A percentile compares a stretch with the other conserved stretches of the same genome.
Evolutionary conservation across 1,140 invertebrate genomes (phyloP).

Genomic region (Dinoponera quadriceps): DNA sequence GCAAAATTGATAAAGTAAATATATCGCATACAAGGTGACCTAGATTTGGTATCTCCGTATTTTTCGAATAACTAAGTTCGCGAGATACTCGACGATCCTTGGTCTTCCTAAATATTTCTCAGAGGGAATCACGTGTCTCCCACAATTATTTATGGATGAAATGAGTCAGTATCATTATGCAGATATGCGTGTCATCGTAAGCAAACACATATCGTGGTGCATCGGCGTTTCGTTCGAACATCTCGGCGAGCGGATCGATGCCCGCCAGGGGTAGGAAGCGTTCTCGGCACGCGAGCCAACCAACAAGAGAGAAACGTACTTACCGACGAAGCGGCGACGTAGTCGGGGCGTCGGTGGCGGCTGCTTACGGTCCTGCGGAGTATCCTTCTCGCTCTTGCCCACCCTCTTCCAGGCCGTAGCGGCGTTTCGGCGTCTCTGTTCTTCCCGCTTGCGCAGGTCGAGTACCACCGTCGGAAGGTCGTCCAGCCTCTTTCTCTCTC

Average conservation of each 20-base stretch:
- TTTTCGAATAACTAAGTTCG: too few species aligned
- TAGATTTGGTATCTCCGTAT: too few species aligned
- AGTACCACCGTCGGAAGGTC: not conserved
- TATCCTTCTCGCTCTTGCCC: slow-evolving; percentile 63
- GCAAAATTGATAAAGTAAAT: too few species aligned
- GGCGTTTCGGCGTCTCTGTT: slow-evolving; percentile 23
- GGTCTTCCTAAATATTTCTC: too few species aligned
- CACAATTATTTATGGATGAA: too few species aligned
- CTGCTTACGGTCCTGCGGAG: slow-evolving; percentile 58
- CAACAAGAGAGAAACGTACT: slow-evolving; percentile 30
- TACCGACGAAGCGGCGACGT: slow-evolving; percentile 6
- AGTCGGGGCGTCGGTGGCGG: not conserved
- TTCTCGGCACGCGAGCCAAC: slow-evolving; percentile 24
- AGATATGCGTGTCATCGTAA: not conserved
- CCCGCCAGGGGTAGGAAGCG: slow-evolving; percentile 1
- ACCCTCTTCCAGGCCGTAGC: slow-evolving; percentile 6
- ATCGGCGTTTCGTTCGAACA: slow-evolving; percentile 22
- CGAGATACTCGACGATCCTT: too few species aligned
- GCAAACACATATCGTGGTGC: not conserved
- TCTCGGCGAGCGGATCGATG: slow-evolving; percentile 26
- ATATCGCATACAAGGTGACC: too few species aligned
- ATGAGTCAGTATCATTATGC: too few species aligned
- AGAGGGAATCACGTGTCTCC: too few species aligned
- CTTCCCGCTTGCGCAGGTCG: slow-evolving; percentile 5
- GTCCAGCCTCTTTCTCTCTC: not conserved